These are phyloP conservation scores for Piezodorus guildinii DNA, from an alignment of 1,140 invertebrate genomes.

Conservation along the genomic window DNA sequence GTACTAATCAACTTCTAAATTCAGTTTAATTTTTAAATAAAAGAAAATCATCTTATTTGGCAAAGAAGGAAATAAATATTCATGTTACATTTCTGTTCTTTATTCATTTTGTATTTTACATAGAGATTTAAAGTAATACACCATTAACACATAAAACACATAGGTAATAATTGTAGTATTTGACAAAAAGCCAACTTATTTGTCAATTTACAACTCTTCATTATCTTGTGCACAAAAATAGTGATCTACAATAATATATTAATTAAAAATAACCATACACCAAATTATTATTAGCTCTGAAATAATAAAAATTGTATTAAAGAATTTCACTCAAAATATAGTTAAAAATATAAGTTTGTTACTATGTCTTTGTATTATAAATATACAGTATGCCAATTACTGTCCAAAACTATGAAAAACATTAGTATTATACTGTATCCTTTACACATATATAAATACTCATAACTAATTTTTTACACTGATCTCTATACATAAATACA, in stretches of 20 bases:
- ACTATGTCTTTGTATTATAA: conserved; percentile 5
- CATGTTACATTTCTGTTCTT: conserved; percentile 14
- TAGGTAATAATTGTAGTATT: conserved; percentile 5
- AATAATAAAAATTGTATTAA: background rate
- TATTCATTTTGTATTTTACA: conserved; percentile 13
- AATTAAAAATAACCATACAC: background rate
- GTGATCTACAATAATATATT: conserved; percentile 5
- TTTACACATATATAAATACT: conserved; percentile 6
- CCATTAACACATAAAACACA: conserved; percentile 20
- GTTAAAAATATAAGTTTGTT: conserved; percentile 13
- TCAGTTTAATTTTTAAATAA: too few species aligned
- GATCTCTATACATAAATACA: conserved; percentile 15
- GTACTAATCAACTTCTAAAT: too few species aligned
- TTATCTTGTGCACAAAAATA: conserved; percentile 19
- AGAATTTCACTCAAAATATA: background rate
- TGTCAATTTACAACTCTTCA: background rate
- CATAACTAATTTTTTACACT: conserved; percentile 10
- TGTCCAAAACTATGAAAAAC: conserved; percentile 7
- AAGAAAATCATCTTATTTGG: too few species aligned
- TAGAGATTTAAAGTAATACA: conserved; percentile 20
- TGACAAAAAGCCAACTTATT: conserved; percentile 3
- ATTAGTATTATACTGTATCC: conserved; percentile 1
- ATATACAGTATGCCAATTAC: conserved; percentile 16
- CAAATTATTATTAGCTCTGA: background rate
- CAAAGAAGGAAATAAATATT: background rate